Base-by-base conservation (phyloP, 2,888 invertebrate species). In the Synergus itoensis region DNA sequence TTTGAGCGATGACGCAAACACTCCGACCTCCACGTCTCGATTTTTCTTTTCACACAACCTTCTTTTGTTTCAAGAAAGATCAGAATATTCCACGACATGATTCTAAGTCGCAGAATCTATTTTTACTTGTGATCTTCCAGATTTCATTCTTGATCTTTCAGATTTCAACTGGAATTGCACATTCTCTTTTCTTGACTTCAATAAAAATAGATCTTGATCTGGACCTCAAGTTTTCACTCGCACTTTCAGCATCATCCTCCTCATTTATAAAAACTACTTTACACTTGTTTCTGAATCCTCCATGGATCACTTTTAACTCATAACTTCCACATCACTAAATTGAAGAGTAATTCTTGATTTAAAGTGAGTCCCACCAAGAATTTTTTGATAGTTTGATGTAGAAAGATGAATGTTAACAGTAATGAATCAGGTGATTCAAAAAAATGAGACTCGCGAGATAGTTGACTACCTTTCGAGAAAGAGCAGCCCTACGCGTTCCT, bases 401-500 rank as follows among this genome's bases (percentile, higher is more conserved):
- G 21, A 60, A 53, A 18, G 64, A 41, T 65, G 64, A 65, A n/a
- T 36, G 40, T 41, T 65, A 3, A 4, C 40, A 1, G n/a, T 1
- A 64, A 14, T 40, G 64, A 41, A 40, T 40, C n/a, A 40, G n/a
- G 64, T n/a, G 40, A 65, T 65, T 65, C 14, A 8, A 65, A 41
- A 65, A 11, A n/a, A 40, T 40, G 73, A 53, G 36, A 48, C 69
- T 73, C 69, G 48, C 69, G 69, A 73, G 48, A 28, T 73, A 28
- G 5, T 48, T 48, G 69, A 53, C 45, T 48, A 73, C 69, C 69
- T 48, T 45, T 28, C 16, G 53, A 73, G 73, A 73, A 53, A 53
- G 82, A 80, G 79, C 87, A 81, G 90, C 90, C 90, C 90, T 90
- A 90, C 90, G 84, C 89, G 89, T 86, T 90, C 89, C 89, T 89